Evolutionary conservation across 2,113 vertebrate genomes (phyloP), one percentile per base, ranked within the genome.

Genomic region (Takifugu bimaculatus): DNA sequence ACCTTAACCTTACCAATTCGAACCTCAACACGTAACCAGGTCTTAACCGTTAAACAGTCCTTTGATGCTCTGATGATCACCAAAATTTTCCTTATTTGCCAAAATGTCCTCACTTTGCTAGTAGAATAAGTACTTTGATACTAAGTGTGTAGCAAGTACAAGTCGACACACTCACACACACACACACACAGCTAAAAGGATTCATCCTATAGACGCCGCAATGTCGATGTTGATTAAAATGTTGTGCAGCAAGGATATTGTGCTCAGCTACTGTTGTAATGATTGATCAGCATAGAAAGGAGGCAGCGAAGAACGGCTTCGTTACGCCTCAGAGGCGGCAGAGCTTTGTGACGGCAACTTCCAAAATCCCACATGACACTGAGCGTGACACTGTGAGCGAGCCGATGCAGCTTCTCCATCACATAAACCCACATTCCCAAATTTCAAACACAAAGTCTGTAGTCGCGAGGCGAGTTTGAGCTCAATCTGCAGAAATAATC

Each of bases 141-240:
- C 20, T 20, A 20, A 20, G 20, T 20, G 20, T 20, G 20, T 20
- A 20, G 20, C 20, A 20, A 20, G 20, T 80, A 63, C 49, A 72
- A 61, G 44, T 57, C 68, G 57, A 70, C 59, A 63, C 57, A 26
- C 35, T 50, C 58, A 29, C 54, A 20, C 54, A 53, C 57, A 54
- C 50, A 27, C 54, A 57, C 56, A 15, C 26, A 15, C 43, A 45
- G 5, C 14, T 11, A 50, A 57, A 32, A 54, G 59, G 63, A 58
- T 50, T 66, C 47, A 45, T 74, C 71, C 64, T 75, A 64, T 74
- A 25, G 59, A 47, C 28, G 13, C 62, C 5, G 72, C 82, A 79
- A 74, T 68, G 43, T 12, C 75, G 83, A 84, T 65, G 70, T 75
- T 79, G 83, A 84, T 71, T 80, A 81, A 83, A 84, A 71, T 7